Evolutionary conservation across 2,113 vertebrate genomes (phyloP).

Genomic region (Megatriorchis doriae): DNA sequence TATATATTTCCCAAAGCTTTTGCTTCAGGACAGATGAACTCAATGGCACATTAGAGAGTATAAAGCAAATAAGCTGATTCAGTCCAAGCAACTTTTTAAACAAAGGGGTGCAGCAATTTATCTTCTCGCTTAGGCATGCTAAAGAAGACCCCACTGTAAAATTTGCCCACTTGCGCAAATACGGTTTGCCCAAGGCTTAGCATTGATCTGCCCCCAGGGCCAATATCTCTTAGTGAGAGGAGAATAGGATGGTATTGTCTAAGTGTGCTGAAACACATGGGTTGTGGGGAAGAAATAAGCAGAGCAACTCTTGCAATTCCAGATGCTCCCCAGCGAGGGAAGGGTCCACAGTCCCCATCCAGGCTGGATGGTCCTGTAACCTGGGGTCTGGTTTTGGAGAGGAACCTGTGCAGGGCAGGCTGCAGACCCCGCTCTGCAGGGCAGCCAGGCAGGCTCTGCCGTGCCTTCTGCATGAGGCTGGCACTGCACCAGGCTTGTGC

Average conservation of each 20-base stretch:
- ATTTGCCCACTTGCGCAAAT: background rate
- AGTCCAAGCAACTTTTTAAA: background rate
- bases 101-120: background rate
- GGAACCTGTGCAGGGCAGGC: background rate
- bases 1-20: background rate
- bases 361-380: background rate
- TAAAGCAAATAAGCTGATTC: background rate
- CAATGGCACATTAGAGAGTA: background rate
- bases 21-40: background rate
- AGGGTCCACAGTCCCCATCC: background rate
- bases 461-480: background rate
- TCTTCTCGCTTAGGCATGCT: background rate
- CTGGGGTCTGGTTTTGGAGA: background rate
- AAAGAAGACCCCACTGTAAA: background rate
- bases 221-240: background rate
- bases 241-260: background rate
- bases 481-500: background rate
- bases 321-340: background rate
- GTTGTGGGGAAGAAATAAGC: background rate
- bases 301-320: background rate
- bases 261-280: fast-evolving
- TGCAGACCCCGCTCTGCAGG: fast-evolving
- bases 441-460: background rate
- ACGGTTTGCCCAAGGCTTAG: background rate
- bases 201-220: background rate